These are phyloP conservation scores for Dinocampus coccinellae DNA, from an alignment of 2,888 invertebrate species.

Conservation along the genomic window DNA sequence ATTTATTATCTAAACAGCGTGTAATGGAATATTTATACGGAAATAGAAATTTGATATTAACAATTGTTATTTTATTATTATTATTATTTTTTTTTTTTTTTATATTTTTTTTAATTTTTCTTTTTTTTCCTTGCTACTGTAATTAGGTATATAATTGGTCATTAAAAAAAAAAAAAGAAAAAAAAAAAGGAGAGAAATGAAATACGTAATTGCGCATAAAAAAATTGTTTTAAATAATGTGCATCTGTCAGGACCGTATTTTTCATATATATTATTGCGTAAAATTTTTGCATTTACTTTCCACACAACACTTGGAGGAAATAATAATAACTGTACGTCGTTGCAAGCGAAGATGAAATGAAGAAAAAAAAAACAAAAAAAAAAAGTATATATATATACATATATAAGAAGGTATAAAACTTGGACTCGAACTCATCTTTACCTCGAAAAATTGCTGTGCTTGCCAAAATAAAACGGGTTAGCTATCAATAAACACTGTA, in stretches of 20 bases:
- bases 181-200: not conserved
- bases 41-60: too few relatives aligned
- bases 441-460: not conserved
- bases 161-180: too few relatives aligned
- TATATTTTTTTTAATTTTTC: too few relatives aligned
- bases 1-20: too few relatives aligned
- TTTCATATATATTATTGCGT: not conserved
- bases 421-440: slow-evolving; percentile 5
- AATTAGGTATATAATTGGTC: too few relatives aligned
- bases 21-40: too few relatives aligned
- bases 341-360: not conserved
- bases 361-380: too few relatives aligned
- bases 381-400: too few relatives aligned
- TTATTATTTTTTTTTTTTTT: too few relatives aligned
- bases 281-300: not conserved
- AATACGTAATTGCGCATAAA: not conserved
- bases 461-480: slow-evolving; percentile 17
- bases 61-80: too few relatives aligned
- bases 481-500: slow-evolving; percentile 9
- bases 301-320: not conserved
- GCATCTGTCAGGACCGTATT: not conserved
- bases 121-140: too few relatives aligned
- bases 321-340: not conserved
- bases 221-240: not conserved
- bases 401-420: not conserved